phyloP scores from a whole-genome alignment of 2,113 vertebrate species.

The Riparia riparia region DNA sequence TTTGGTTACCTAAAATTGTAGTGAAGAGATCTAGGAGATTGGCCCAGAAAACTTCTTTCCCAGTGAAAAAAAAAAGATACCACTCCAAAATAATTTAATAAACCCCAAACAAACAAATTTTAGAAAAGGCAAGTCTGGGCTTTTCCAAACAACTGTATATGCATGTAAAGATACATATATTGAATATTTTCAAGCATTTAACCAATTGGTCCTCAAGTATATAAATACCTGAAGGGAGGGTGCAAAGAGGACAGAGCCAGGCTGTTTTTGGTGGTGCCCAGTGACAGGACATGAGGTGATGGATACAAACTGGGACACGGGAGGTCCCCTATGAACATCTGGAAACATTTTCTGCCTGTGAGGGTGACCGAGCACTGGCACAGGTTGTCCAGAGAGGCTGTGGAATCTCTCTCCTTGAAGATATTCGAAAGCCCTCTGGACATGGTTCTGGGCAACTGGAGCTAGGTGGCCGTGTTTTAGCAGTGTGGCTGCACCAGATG shows the following conservation, averaged over 20 bases:
- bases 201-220: not conserved
- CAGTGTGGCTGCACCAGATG: not conserved
- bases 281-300: not conserved
- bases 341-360: not conserved
- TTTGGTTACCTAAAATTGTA: not conserved
- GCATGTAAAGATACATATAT: not conserved
- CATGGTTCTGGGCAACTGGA: not conserved
- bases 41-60: not conserved
- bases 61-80: not conserved
- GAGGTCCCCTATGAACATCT: not conserved
- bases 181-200: not conserved
- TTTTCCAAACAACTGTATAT: not conserved
- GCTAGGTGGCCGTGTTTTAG: not conserved
- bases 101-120: not conserved
- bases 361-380: fast-evolving
- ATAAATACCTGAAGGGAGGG: not conserved
- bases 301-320: not conserved
- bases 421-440: not conserved
- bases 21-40: not conserved
- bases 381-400: not conserved
- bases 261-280: not conserved
- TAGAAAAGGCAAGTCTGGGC: not conserved
- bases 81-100: not conserved
- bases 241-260: not conserved
- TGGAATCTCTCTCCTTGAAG: not conserved